Base-by-base conservation (phyloP, 2,113 vertebrate species). In the Plecturocebus donacophilus region DNA sequence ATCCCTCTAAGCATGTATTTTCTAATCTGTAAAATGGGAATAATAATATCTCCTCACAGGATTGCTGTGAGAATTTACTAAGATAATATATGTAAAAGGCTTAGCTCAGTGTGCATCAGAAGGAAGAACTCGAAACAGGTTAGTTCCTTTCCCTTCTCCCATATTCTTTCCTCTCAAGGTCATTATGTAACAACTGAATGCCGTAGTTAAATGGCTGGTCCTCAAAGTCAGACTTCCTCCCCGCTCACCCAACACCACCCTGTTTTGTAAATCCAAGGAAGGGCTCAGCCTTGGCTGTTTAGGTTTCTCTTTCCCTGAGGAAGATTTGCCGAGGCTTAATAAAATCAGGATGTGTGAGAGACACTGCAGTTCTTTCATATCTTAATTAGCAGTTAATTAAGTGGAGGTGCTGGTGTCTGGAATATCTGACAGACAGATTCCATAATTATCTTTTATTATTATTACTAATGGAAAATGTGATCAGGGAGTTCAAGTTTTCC, bases 331-430 rank as follows among this genome's bases (percentile, higher is more conserved):
- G 58, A 91, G 88, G 79, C 73, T 96, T 97, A 88, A 84, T 96
- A 88, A 97, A 97, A 86, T 73, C 54, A 64, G 79, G 77, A 91
- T n/a, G 20, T 94, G 35, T 58, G 82, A 93, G 92, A 90, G 92
- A 79, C 88, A 81, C 25, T 66, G 58, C 20, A 5, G 68, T 86
- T 96, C 79, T 89, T 95, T 95, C 83, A 89, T 89, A 81, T 96
- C 92, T 98, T 97, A 97, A 98, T 98, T 97, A 97, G 90, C 95
- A 97, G 91, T 97, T 97, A 98, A 98, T 97, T 98, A 97, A 95
- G 90, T 45, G 5, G 68, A 96, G 95, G 81, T 95, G 68, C 8
- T 13, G 38, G 73, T 95, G 82, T 91, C 96, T 95, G 56, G 30
- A 80, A 66, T 93, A 87, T 75, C 76, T 97, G 96, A 96, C 76